phyloP scores from a whole-genome alignment of 2,888 invertebrate species.

The Beris chalybata region DNA sequence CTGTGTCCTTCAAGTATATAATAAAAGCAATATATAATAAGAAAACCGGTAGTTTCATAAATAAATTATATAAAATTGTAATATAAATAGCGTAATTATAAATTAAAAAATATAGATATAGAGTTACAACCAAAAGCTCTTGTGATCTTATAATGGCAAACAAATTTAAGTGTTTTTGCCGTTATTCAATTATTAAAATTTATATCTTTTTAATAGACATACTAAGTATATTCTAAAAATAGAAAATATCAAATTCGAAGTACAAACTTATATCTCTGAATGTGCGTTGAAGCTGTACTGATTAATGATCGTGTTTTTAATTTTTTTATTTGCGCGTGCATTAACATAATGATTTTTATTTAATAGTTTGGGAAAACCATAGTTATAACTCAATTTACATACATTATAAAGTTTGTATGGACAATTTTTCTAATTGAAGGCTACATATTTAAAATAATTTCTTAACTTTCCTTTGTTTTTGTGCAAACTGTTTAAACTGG shows the following conservation, averaged over 20 bases:
- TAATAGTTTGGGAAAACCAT: no score
- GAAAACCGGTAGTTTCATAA: slow-evolving; percentile 23
- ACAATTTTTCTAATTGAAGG: no score
- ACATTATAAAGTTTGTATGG: no score
- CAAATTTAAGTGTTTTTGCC: slow-evolving; percentile 15
- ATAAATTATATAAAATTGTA: slow-evolving; percentile 7
- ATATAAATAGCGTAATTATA: no score
- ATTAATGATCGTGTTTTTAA: no score
- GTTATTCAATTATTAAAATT: slow-evolving; percentile 27
- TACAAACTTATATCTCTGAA: slow-evolving; percentile 32
- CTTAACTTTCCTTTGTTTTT: no score
- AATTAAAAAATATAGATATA: slow-evolving; percentile 18
- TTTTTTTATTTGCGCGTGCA: no score
- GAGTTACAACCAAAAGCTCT: slow-evolving; percentile 1
- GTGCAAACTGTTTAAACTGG: no score
- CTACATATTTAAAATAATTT: no score
- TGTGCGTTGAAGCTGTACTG: not conserved
- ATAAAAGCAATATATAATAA: slow-evolving; percentile 27
- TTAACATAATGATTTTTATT: no score
- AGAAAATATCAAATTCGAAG: slow-evolving; percentile 17
- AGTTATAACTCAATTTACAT: no score
- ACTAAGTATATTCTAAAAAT: slow-evolving; percentile 23
- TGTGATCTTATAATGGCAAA: slow-evolving; percentile 24
- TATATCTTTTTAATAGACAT: slow-evolving; percentile 23
- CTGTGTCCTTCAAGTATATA: slow-evolving; percentile 15